These are phyloP conservation scores for Eremobia ochroleuca DNA, from an alignment of 2,888 invertebrate species.

Conservation along the genomic window DNA sequence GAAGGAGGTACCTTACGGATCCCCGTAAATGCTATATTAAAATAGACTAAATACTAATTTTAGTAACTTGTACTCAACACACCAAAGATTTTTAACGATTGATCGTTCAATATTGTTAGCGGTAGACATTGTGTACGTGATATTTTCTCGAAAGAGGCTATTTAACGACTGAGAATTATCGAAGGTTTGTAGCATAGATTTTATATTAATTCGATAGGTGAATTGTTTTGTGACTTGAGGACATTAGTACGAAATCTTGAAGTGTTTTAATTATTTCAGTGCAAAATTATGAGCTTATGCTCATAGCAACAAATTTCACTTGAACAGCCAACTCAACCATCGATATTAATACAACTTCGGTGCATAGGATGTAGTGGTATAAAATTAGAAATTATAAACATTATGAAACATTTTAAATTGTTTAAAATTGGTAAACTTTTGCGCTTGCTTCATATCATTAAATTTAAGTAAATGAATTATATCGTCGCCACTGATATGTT, in stretches of 20 bases:
- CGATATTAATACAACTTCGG: constrained; percentile 38
- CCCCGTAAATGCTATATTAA: neutral
- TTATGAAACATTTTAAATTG: constrained; percentile 56
- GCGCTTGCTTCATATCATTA: constrained; percentile 90
- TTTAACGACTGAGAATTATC: constrained; percentile 62
- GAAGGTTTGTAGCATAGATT: constrained; percentile 27
- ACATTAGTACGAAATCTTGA: neutral
- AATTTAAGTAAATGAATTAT: constrained; percentile 80
- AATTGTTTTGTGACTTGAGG: neutral
- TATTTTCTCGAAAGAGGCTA: constrained; percentile 67
- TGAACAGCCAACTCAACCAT: constrained; percentile 1
- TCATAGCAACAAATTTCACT: neutral
- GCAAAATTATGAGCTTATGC: no score
- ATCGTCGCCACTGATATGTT: constrained; percentile 63
- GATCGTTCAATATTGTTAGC: constrained; percentile 57
- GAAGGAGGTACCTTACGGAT: neutral
- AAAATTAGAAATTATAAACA: constrained; percentile 44
- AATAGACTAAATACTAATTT: constrained; percentile 45
- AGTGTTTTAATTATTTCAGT: no score
- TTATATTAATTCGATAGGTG: constrained; percentile 38
- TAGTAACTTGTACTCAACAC: constrained; percentile 55
- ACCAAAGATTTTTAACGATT: constrained; percentile 68
- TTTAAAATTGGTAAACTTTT: constrained; percentile 72
- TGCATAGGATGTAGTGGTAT: constrained; percentile 52
- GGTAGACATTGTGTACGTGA: constrained; percentile 63